These are phyloP conservation scores for Galagoides demidoff DNA, from an alignment of 2,797 vertebrate species.

Conservation along the genomic window DNA sequence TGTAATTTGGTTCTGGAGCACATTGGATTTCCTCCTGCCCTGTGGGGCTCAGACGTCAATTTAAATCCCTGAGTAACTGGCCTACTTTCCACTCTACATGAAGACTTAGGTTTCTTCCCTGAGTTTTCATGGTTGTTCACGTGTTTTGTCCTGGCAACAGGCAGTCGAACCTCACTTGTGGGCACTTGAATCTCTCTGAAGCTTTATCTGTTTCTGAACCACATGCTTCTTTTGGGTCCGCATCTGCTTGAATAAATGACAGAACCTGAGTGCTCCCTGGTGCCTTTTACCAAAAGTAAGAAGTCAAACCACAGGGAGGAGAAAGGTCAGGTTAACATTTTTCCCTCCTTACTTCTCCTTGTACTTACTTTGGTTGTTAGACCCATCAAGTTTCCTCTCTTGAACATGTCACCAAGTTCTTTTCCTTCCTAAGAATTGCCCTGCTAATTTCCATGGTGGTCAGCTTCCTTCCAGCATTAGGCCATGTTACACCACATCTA, in stretches of 20 bases:
- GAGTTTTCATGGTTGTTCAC: background rate
- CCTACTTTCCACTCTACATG: background rate
- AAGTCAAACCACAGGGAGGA: background rate
- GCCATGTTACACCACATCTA: too few relatives aligned
- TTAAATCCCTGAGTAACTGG: constrained; percentile 47
- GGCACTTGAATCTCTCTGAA: background rate
- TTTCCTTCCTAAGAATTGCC: background rate
- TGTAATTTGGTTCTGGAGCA: constrained; percentile 74
- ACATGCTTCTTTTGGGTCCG: background rate
- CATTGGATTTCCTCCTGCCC: constrained; percentile 56
- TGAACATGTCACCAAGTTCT: background rate
- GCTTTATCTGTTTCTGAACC: background rate
- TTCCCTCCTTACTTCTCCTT: background rate
- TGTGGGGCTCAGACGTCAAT: constrained; percentile 45
- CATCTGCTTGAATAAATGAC: background rate
- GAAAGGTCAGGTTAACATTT: background rate
- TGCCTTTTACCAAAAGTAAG: background rate
- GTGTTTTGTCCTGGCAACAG: background rate
- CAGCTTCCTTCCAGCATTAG: background rate
- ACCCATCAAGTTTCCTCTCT: background rate
- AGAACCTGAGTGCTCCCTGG: background rate
- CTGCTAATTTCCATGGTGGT: background rate
- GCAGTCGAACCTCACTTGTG: background rate
- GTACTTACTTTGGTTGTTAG: background rate
- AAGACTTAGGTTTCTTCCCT: background rate